Conservation (phyloP, 2,113 vertebrate genomes). For the Microtus richardsoni region DNA sequence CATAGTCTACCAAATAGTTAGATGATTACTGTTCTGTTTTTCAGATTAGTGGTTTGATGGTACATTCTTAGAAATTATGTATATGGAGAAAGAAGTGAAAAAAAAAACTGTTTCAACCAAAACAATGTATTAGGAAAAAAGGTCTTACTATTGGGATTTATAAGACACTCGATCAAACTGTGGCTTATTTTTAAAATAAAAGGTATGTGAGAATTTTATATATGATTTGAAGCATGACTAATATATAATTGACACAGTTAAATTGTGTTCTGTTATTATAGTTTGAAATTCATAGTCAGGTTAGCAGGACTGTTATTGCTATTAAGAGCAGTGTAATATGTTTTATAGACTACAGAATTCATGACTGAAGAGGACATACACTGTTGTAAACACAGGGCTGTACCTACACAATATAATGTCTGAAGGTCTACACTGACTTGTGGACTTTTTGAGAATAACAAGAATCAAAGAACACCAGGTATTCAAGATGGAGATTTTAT, state of each 20-base stretch:
- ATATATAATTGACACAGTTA: not conserved
- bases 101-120: not conserved
- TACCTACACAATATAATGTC: not conserved
- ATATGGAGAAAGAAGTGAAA: not conserved
- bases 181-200: conserved; percentile 51
- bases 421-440: conserved; percentile 17
- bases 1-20: not conserved
- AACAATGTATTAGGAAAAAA: not conserved
- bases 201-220: not conserved
- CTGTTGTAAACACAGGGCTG: conserved; percentile 35
- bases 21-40: not conserved
- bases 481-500: conserved; percentile 61
- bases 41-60: not conserved
- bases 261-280: conserved; percentile 35
- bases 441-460: not conserved
- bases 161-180: not conserved
- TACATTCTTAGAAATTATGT: conserved; percentile 6
- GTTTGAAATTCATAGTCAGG: conserved; percentile 32
- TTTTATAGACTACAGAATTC: conserved; percentile 14
- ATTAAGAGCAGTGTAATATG: conserved; percentile 6
- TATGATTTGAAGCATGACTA: not conserved
- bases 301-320: not conserved
- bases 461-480: not conserved
- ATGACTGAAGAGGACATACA: not conserved
- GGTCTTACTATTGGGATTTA: not conserved